phyloP scores from a whole-genome alignment of 2,888 invertebrate genomes.

The Gibbula magus region DNA sequence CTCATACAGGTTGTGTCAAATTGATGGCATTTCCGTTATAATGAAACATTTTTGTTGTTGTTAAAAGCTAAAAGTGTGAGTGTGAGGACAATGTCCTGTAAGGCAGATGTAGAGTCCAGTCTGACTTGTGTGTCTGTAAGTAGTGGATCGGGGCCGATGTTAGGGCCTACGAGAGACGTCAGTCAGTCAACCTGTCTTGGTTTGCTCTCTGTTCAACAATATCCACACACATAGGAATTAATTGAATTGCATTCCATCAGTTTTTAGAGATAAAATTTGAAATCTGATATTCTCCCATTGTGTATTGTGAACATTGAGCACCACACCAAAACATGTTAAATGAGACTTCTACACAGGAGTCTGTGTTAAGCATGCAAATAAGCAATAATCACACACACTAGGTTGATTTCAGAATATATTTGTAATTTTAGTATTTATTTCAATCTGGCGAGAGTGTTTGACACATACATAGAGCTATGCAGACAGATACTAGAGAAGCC shows the following conservation, averaged over 20 bases:
- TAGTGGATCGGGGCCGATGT: neutral
- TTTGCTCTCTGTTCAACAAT: too few relatives aligned
- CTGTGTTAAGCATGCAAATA: slow-evolving; percentile 24
- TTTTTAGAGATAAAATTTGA: neutral
- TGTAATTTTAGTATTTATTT: slow-evolving; percentile 42
- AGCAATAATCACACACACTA: slow-evolving; percentile 32
- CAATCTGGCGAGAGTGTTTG: slow-evolving; percentile 33
- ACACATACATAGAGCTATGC: slow-evolving; percentile 41
- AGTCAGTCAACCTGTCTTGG: too few relatives aligned
- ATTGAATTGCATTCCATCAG: too few relatives aligned
- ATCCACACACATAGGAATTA: too few relatives aligned
- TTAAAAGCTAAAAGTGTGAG: too few relatives aligned
- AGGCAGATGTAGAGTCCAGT: too few relatives aligned
- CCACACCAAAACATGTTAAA: neutral
- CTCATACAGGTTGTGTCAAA: too few relatives aligned
- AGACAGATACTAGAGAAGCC: slow-evolving; percentile 35
- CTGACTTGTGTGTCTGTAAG: too few relatives aligned
- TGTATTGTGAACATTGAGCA: neutral
- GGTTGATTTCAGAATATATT: slow-evolving; percentile 38
- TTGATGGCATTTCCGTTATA: too few relatives aligned
- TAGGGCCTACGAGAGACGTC: neutral
- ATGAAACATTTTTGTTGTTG: too few relatives aligned
- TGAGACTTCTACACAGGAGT: neutral
- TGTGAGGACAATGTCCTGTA: too few relatives aligned
- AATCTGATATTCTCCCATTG: neutral